Percentiles rank a stretch among this genome's conserved stretches.
phyloP scores from a whole-genome alignment of 2,888 invertebrate genomes.

The Oscheius sp. region DNA sequence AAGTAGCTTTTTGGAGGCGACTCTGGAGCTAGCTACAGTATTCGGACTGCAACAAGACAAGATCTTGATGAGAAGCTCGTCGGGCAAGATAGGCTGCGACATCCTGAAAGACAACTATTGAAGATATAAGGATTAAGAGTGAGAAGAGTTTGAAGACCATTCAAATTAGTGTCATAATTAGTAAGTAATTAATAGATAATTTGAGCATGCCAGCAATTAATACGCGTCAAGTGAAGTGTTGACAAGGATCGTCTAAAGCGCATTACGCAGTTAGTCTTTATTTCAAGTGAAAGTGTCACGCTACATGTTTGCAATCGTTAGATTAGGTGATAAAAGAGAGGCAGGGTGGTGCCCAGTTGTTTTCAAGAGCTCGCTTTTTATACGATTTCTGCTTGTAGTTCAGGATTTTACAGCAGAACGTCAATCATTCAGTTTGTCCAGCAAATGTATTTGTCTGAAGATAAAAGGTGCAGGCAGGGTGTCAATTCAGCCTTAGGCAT shows the following conservation, averaged over 20 bases:
- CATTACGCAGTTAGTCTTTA: neutral
- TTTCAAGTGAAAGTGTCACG: conserved; percentile 14
- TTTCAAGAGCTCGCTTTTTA: conserved; percentile 11
- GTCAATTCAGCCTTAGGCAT: conserved; percentile 28
- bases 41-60: conserved; percentile 13
- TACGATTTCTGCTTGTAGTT: conserved; percentile 11
- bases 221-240: neutral
- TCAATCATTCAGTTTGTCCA: conserved; percentile 27
- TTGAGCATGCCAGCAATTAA: conserved; percentile 14
- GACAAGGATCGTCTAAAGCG: neutral
- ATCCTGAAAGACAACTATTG: neutral
- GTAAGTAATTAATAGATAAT: neutral
- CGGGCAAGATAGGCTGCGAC: conserved; percentile 4
- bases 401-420: conserved; percentile 28
- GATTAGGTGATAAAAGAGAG: conserved; percentile 14
- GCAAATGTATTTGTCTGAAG: conserved; percentile 27
- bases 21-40: conserved; percentile 20
- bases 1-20: neutral
- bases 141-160: too few relatives aligned
- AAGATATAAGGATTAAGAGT: neutral
- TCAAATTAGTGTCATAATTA: neutral
- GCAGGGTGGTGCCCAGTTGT: conserved; percentile 10
- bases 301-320: conserved; percentile 6
- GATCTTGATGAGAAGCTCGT: conserved; percentile 23
- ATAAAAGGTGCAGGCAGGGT: conserved; percentile 27